phyloP scores from a whole-genome alignment of 1,140 invertebrate species.

The Temnothorax nylanderi region DNA sequence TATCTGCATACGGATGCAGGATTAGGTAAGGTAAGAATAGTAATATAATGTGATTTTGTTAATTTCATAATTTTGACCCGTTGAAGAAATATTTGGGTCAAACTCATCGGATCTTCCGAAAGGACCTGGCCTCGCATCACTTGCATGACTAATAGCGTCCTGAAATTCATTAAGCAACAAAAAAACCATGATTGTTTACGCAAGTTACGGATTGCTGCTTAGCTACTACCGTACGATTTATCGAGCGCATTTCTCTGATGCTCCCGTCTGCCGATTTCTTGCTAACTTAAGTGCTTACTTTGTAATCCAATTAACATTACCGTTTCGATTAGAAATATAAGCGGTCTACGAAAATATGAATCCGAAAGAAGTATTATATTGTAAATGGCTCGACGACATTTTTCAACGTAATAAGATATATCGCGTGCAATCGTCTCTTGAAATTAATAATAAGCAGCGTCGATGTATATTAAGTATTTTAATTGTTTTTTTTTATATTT shows the following conservation, averaged over 20 bases:
- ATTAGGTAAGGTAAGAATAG: constrained; percentile 81
- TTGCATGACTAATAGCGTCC: constrained; percentile 84
- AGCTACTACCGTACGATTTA: constrained; percentile 80
- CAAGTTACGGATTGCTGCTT: constrained; percentile 78
- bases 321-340: constrained; percentile 67
- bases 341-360: constrained; percentile 74
- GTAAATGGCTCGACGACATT: not conserved
- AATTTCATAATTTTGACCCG: constrained; percentile 75
- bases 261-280: constrained; percentile 71
- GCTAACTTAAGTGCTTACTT: constrained; percentile 73
- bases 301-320: constrained; percentile 50
- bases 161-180: constrained; percentile 86
- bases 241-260: constrained; percentile 74
- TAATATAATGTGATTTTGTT: constrained; percentile 78
- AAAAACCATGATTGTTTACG: constrained; percentile 83
- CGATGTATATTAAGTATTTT: not conserved
- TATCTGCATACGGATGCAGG: constrained; percentile 62
- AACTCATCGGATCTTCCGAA: constrained; percentile 83
- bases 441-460: constrained; percentile 7
- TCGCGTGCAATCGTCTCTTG: constrained; percentile 5
- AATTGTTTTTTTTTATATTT: not conserved
- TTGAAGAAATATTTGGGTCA: constrained; percentile 82
- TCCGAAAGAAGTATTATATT: constrained; percentile 30
- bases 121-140: constrained; percentile 85
- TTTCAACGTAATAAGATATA: not conserved